Percentiles rank a stretch among this genome's conserved stretches.
Conservation (phyloP, 2,888 invertebrate genomes). For the Dicycla oo region DNA sequence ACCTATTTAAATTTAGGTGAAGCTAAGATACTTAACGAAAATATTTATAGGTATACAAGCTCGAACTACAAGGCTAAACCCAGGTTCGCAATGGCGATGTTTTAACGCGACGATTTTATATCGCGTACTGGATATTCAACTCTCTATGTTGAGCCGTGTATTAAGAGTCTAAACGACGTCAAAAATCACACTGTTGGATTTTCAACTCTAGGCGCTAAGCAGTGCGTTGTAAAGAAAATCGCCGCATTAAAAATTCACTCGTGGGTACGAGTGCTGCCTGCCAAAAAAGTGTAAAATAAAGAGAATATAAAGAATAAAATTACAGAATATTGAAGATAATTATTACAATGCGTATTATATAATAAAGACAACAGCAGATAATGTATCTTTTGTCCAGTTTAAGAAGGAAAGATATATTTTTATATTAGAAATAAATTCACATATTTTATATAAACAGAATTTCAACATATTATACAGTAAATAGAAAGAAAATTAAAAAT, state of each 20-base stretch:
- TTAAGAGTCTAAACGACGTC: neutral
- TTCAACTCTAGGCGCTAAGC: fast-evolving
- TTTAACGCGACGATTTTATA: neutral
- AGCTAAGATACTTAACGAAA: conserved; percentile 6
- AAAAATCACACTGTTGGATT: neutral
- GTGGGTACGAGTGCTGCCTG: neutral
- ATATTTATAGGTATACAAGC: conserved; percentile 19
- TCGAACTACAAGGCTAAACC: conserved; percentile 10
- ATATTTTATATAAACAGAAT: neutral
- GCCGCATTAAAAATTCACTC: too few species aligned
- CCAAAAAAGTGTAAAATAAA: neutral
- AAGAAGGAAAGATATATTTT: neutral
- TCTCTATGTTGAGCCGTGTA: neutral
- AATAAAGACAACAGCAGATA: neutral
- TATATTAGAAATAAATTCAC: neutral
- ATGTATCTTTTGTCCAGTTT: neutral
- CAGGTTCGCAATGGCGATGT: neutral
- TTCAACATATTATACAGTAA: neutral
- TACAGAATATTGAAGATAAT: conserved; percentile 26
- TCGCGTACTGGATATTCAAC: neutral
- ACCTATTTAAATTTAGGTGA: conserved; percentile 28
- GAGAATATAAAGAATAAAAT: neutral
- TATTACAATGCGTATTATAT: conserved; percentile 11
- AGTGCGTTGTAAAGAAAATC: neutral
- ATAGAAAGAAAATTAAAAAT: neutral